These are phyloP conservation scores for Pantherophis vulpinus DNA, from an alignment of 2,797 vertebrate species.

Conservation along the genomic window DNA sequence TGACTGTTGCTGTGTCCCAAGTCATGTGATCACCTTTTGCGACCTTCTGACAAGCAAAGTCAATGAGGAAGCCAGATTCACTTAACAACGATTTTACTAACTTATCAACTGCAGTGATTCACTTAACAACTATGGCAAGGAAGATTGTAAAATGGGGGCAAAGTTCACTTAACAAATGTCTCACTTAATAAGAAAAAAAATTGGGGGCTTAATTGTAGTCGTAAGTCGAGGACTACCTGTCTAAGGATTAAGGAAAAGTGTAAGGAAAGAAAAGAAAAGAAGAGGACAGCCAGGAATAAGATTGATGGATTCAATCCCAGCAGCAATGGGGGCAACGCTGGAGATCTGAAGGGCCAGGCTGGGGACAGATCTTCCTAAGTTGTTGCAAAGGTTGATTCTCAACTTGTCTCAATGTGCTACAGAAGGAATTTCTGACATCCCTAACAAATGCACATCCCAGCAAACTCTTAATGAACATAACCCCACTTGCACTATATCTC, in stretches of 20 bases:
- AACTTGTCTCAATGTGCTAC: background rate
- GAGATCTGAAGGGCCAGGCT: background rate
- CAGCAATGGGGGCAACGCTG: background rate
- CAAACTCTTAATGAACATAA: background rate
- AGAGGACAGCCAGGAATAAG: background rate
- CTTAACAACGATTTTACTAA: too few species aligned
- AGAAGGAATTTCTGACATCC: background rate
- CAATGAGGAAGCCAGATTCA: background rate
- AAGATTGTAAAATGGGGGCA: too few species aligned
- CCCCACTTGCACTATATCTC: background rate
- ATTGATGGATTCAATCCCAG: background rate
- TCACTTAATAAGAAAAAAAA: background rate
- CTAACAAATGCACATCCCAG: background rate
- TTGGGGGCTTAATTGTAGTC: background rate
- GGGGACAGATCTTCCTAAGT: background rate
- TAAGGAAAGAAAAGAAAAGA: background rate
- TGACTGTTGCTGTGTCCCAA: background rate
- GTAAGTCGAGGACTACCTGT: background rate
- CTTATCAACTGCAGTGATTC: too few species aligned
- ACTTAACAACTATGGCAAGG: too few species aligned
- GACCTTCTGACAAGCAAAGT: background rate
- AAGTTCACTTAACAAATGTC: background rate
- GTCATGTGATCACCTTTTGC: background rate
- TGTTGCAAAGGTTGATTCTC: background rate
- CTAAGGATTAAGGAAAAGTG: background rate